Conservation (phyloP, 1,140 invertebrate genomes). For the Aleiodes sp. region DNA sequence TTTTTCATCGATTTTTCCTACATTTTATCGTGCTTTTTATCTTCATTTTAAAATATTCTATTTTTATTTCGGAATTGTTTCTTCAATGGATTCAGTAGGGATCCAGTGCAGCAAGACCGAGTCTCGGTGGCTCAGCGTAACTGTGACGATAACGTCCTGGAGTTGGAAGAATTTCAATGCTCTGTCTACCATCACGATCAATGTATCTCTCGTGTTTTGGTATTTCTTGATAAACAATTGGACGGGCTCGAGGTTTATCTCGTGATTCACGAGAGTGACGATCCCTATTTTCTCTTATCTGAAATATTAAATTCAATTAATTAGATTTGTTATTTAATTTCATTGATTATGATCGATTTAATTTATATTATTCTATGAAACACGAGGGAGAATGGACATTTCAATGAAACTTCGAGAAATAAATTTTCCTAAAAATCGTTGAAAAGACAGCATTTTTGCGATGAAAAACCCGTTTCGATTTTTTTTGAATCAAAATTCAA, state of each 20-base stretch:
- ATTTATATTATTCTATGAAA: too few relatives aligned
- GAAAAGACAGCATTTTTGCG: too few relatives aligned
- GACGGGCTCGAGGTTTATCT: conserved; percentile 50
- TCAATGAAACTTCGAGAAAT: too few relatives aligned
- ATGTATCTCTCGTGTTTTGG: conserved; percentile 68
- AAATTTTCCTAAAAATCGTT: too few relatives aligned
- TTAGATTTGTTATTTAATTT: too few relatives aligned
- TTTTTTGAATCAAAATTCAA: too few relatives aligned
- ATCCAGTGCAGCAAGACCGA: conserved; percentile 66
- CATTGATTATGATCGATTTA: not conserved
- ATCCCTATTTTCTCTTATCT: conserved; percentile 37
- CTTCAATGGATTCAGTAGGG: conserved; percentile 57
- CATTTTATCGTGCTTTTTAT: not conserved
- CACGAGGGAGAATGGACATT: too few relatives aligned
- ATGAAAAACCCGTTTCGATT: too few relatives aligned
- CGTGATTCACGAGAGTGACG: conserved; percentile 37
- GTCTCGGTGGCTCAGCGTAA: conserved; percentile 66
- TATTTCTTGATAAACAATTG: conserved; percentile 66
- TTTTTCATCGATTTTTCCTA: not conserved
- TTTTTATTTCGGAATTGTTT: not conserved
- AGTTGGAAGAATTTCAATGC: conserved; percentile 57
- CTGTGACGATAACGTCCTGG: conserved; percentile 67
- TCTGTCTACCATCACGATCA: conserved; percentile 66
- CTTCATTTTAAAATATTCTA: not conserved
- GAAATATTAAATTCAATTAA: not conserved